phyloP scores from a whole-genome alignment of 2,113 vertebrate species.

The Hystrix brachyura region DNA sequence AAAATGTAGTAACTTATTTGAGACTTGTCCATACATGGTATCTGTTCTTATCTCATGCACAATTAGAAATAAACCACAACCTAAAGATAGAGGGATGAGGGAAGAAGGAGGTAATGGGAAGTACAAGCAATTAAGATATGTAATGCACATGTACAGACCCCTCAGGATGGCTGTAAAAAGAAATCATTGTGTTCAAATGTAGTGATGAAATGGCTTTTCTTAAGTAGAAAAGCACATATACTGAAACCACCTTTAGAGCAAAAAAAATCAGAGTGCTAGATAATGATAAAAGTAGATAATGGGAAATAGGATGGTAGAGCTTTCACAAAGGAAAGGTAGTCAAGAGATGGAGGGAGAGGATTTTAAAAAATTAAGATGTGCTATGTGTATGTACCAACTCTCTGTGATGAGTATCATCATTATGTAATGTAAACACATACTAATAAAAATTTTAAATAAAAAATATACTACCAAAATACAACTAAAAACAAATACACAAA shows the following conservation, averaged over 20 bases:
- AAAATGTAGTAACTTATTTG: conserved; percentile 93
- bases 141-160: not conserved
- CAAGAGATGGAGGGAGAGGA: not conserved
- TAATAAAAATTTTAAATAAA: not conserved
- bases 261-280: conserved; percentile 84
- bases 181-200: not conserved
- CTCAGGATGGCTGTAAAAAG: not conserved
- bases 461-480: conserved; percentile 84
- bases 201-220: not conserved
- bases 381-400: not conserved
- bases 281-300: conserved; percentile 86
- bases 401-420: not conserved
- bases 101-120: not conserved
- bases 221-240: not conserved
- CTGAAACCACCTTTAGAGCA: conserved; percentile 23
- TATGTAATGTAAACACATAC: not conserved
- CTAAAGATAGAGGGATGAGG: not conserved
- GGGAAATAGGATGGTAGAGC: not conserved
- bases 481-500: conserved; percentile 93
- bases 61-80: conserved; percentile 85
- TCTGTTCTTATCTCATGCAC: conserved; percentile 88
- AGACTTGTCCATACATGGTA: conserved; percentile 89
- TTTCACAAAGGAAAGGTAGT: not conserved
- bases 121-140: not conserved
- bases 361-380: too few relatives aligned